Conservation (phyloP, 2,797 vertebrate genomes). For the Tamandua tetradactyla region DNA sequence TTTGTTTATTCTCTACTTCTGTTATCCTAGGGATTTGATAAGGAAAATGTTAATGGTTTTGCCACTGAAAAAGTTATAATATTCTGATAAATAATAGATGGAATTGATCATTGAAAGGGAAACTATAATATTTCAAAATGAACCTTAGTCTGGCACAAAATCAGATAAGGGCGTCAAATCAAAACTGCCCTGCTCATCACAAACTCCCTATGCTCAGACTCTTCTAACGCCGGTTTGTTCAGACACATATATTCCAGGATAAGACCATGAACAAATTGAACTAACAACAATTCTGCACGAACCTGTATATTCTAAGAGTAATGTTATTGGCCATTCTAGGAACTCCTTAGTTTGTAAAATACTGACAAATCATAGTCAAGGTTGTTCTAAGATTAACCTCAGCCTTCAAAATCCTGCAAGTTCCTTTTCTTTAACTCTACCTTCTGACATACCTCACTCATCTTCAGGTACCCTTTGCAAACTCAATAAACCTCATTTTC, state of each 20-base stretch:
- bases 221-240: background rate
- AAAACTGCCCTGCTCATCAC: background rate
- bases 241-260: background rate
- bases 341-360: background rate
- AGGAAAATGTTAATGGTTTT: background rate
- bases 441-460: background rate
- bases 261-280: background rate
- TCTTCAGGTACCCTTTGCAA: background rate
- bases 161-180: background rate
- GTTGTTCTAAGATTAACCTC: background rate
- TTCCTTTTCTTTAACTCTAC: background rate
- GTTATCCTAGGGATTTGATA: background rate
- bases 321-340: background rate
- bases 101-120: slow-evolving; percentile 12
- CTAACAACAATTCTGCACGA: background rate
- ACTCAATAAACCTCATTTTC: background rate
- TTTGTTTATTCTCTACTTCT: background rate
- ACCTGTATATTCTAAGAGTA: background rate
- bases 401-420: background rate
- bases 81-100: background rate
- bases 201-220: background rate
- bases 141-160: background rate
- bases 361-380: background rate
- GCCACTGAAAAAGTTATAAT: background rate
- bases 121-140: slow-evolving; percentile 1